Conservation (phyloP, 2,797 vertebrate species). For the Sardinella longiceps region DNA sequence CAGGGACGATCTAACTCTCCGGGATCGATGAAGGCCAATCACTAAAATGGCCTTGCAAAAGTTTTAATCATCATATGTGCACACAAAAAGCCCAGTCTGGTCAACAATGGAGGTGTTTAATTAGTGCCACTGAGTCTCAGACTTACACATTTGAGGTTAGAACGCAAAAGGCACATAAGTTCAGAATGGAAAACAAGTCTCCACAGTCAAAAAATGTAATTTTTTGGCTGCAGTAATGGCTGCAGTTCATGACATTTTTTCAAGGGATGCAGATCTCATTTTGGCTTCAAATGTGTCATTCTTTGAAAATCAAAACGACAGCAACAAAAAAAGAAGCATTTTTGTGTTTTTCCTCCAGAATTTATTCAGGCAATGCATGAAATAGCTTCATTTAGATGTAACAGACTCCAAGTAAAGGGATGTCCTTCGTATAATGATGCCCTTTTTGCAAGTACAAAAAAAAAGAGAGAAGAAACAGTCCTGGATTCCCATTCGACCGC, state of each 20-base stretch:
- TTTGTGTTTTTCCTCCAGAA: neutral
- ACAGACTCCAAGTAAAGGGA: neutral
- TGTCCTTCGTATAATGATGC: neutral
- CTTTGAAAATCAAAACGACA: neutral
- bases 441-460: neutral
- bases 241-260: neutral
- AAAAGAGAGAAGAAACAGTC: neutral
- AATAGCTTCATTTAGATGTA: neutral
- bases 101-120: neutral
- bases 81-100: neutral
- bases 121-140: neutral
- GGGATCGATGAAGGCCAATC: constrained; percentile 57
- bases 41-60: constrained; percentile 26
- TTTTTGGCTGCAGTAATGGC: neutral
- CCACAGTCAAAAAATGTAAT: neutral
- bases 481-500: neutral
- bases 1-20: constrained; percentile 52
- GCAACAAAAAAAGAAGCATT: neutral
- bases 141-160: neutral
- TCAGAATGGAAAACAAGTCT: neutral
- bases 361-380: neutral
- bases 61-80: constrained; percentile 22
- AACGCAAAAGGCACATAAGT: neutral
- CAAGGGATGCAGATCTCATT: neutral
- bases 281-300: neutral